Evolutionary conservation across 64 coral and sea anemone genomes (phyloP).

Genomic region (Astreopora myriophthalma): DNA sequence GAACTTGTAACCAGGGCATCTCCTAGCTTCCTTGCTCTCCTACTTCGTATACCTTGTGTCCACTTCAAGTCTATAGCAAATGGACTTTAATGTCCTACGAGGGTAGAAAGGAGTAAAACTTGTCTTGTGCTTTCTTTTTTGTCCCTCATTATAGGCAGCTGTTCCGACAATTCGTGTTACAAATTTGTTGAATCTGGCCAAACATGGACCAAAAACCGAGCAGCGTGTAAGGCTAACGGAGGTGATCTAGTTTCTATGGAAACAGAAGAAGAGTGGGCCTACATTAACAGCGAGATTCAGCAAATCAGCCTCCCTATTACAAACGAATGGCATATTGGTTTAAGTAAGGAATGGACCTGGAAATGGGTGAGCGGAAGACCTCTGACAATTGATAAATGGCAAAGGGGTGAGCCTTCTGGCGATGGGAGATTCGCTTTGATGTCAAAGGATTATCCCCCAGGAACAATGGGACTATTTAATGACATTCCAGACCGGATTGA

Average conservation of each 20-base stretch:
- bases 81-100: no score
- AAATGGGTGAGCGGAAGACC: slow-evolving; percentile 43
- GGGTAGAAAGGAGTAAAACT: no score
- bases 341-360: slow-evolving; percentile 42
- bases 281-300: slow-evolving; percentile 13
- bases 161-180: slow-evolving; percentile 26
- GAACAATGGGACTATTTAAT: slow-evolving; percentile 22
- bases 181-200: not conserved
- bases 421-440: slow-evolving; percentile 39
- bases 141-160: not conserved
- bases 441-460: slow-evolving; percentile 34
- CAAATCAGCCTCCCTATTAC: not conserved
- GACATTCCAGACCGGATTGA: not conserved
- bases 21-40: no score
- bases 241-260: slow-evolving; percentile 41
- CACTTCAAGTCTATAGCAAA: no score
- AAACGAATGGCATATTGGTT: slow-evolving; percentile 65
- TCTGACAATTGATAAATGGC: slow-evolving; percentile 35
- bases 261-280: slow-evolving; percentile 18
- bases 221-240: not conserved
- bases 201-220: slow-evolving; percentile 20
- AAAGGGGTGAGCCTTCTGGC: slow-evolving; percentile 18
- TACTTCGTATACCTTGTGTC: no score
- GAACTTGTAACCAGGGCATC: no score
- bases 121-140: not conserved